A percentile compares a stretch with the other conserved stretches of the same genome.
Conservation (phyloP, 2,797 vertebrate genomes). For the Threskiornis aethiopicus region DNA sequence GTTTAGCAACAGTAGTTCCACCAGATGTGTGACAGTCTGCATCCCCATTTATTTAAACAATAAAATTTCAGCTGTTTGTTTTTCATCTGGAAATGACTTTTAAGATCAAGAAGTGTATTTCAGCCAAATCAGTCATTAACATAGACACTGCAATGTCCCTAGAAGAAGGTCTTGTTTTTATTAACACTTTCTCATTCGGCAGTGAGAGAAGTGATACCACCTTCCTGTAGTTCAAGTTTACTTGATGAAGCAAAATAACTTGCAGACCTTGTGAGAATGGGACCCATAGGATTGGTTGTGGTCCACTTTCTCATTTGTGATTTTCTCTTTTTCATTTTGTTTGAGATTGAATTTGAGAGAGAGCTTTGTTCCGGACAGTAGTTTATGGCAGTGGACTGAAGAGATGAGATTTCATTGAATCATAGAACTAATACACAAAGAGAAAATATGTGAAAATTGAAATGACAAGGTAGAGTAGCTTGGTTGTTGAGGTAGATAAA, state of each 20-base stretch:
- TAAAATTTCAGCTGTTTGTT: neutral
- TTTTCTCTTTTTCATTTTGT: slow-evolving; percentile 73
- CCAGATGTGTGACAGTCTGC: neutral
- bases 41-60: neutral
- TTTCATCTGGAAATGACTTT: neutral
- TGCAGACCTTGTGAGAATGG: slow-evolving; percentile 20
- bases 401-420: slow-evolving; percentile 73
- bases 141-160: neutral
- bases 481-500: slow-evolving; percentile 70
- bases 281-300: slow-evolving; percentile 47
- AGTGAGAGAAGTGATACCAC: neutral
- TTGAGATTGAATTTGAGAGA: slow-evolving; percentile 72
- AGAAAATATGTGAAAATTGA: slow-evolving; percentile 76
- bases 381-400: slow-evolving; percentile 62
- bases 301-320: slow-evolving; percentile 64
- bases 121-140: neutral
- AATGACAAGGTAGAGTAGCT: slow-evolving; percentile 73
- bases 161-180: slow-evolving; percentile 14
- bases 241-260: slow-evolving; percentile 55
- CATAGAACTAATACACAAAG: slow-evolving; percentile 67
- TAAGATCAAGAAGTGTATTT: neutral
- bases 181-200: slow-evolving; percentile 4
- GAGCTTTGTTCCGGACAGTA: slow-evolving; percentile 65
- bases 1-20: neutral
- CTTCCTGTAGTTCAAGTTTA: neutral